Base-by-base conservation (phyloP, 2,113 vertebrate genomes). In the Peucedramus taeniatus region DNA sequence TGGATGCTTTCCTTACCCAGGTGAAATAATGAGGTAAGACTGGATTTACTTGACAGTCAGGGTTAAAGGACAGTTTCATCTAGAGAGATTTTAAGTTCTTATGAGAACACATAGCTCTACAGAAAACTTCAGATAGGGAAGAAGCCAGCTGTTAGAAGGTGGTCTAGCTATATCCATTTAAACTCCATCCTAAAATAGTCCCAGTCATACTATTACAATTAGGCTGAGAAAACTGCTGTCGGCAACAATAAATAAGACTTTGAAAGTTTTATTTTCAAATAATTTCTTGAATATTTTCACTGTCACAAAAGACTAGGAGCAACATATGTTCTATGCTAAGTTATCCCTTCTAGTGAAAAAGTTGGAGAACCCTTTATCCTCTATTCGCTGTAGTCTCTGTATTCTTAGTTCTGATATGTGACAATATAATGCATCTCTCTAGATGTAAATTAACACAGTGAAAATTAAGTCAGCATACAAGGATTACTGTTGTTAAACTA, bases 21-120 rank as follows among this genome's bases (percentile, higher is more conserved):
- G 79, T 93, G 66, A 96, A 91, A 83, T 78, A 97, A 83, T 93
- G 95, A 94, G 21, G 61, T 31, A 87, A 94, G 64, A 81, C 54
- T 74, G 54, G 72, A 95, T 97, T 75, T 60, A 80, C 42, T 42
- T 74, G 75, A 87, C 71, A 75, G 35, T 37, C 47, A 81, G 65
- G 33, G 86, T 89, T 23, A 60, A 94, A 28, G 39, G 10, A 37
- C 21, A 75, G 19, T 69, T 88, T 31, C 13, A 63, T 64, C 42
- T 80, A 74, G 44, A 93, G 79, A 88, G 88, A 64, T 40, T 76
- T 75, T 83, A 82, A 93, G 30, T 61, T 93, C 80, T 86, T 95
- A 83, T 47, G 76, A 90, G 24, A 91, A 78, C 30, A 24, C 15
- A 59, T 8, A 49, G 3, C 12, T 83, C 18, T 70, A 31, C 33